Base-by-base conservation (phyloP, 1,140 invertebrate genomes). In the Globodera ellingtonae region DNA sequence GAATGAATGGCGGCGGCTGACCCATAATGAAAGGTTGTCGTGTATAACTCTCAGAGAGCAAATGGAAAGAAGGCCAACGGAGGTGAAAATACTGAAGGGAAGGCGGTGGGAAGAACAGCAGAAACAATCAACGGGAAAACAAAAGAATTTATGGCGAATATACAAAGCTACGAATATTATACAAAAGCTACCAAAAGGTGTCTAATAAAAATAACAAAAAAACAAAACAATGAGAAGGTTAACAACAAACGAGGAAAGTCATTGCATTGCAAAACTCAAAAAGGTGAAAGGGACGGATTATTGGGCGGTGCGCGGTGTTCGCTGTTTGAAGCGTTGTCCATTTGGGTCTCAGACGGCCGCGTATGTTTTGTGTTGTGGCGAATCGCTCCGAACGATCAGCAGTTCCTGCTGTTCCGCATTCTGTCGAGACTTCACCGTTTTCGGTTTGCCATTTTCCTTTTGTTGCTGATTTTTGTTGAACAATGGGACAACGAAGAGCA, bases 401-500 rank as follows among this genome's bases (percentile, higher is more conserved):
- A 65, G 46, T 70, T 13, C 67, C 35, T 70, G 67, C 46, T 76
- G n/a, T 44, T 73, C 73, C 13, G 10, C 46, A 10, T 77, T 47
- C 10, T 66, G n/a, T 13, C 18, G 65, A 18, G 18, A 6, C 56
- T 62, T 62, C 56, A 24, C 71, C 13, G n/a, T 65, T 21, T 44
- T 69, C 67, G 6, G n/a, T 18, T 9, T 18, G 67, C 67, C 46
- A 18, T 70, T 70, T 35, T 70, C 67, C 67, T 70, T 70, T 18
- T 70, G n/a, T 3, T 10, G 24, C 18, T 10, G 67, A 7, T 47
- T 21, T 72, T 78, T 81, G 44, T n/a, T 46, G 18, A 71, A 66
- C 50, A 59, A 79, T 59, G 95, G 95, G 86, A 97, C 94, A 69
- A 92, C 88, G 89, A 95, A 97, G 65, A 98, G 91, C 90, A 98